Base-by-base conservation (phyloP, 2,113 vertebrate genomes). In the Lethenteron camtschaticum region DNA sequence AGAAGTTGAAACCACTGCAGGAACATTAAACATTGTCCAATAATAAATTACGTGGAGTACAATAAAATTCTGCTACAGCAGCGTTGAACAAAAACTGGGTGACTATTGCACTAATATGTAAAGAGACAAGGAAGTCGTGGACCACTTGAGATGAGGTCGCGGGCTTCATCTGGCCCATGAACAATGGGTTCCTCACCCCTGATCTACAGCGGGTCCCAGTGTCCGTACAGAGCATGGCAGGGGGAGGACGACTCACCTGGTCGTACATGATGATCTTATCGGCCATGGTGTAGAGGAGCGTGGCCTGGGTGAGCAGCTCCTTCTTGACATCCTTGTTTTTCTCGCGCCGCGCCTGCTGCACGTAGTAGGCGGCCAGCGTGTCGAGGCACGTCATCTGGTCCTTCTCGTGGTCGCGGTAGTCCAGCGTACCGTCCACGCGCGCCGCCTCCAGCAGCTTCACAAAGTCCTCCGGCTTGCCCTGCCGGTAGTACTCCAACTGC, bases 191-290 rank as follows among this genome's bases (percentile, higher is more conserved):
- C 41, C 41, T 41, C 41, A 41, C 41, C 41, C 41, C 41, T 41
- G 5, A 41, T 41, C 41, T 41, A 41, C 41, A 6, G 41, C 41
- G 41, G 41, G 41, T 41, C 41, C 41, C 41, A 41, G 41, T 4
- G 4, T 41, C 41, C 41, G 4, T 41, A 41, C 3, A 1, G 41
- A 41, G 41, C 41, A 41, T 41, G 41, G 41, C 41, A 6, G 41
- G 41, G 41, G 41, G 24, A 3, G 24, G 24, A 41, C 41, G 11
- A 20, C 77, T 83, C 81, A 96, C 92, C 89, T 99, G 94, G 78
- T 99, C 94, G 3, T 99, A 99, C 94, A 99, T 99, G 76, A 99
- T 99, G 80, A 99, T 96, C 81, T 99, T 99, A 78, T 99, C 94
- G 68, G 94, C 94, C 94, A 99, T 99, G 1, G 94, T 99, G 72